These are phyloP conservation scores for Mactromeris polynyma DNA, from an alignment of 2,888 invertebrate genomes.

Conservation along the genomic window DNA sequence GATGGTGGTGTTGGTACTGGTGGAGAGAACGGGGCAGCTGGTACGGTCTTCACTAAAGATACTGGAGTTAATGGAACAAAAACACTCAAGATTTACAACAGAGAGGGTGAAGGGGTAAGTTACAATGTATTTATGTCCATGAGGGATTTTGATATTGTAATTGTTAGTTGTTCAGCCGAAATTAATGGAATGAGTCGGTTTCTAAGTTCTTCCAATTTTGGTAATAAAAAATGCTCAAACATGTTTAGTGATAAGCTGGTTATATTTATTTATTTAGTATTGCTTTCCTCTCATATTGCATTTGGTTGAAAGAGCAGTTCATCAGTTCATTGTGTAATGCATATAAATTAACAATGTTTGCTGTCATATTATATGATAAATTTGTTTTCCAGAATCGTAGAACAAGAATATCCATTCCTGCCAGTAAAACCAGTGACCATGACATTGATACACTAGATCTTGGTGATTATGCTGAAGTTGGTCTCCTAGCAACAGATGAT, in stretches of 20 bases:
- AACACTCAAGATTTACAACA: conserved; percentile 74
- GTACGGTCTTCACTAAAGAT: conserved; percentile 75
- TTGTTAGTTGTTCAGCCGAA: no score
- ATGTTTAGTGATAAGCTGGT: no score
- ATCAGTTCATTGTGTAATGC: no score
- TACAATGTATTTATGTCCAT: background rate
- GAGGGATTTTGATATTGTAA: background rate
- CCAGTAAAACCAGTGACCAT: conserved; percentile 68
- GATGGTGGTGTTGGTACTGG: conserved; percentile 71
- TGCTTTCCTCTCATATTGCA: no score
- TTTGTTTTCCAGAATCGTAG: conserved; percentile 64
- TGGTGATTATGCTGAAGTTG: conserved; percentile 78
- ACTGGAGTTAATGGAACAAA: conserved; percentile 57
- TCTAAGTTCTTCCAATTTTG: no score
- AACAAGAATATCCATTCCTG: conserved; percentile 76
- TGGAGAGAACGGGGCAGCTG: conserved; percentile 79
- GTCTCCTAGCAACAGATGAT: conserved; percentile 75
- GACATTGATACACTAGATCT: conserved; percentile 76
- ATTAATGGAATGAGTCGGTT: no score
- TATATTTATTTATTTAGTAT: no score
- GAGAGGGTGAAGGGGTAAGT: conserved; percentile 72
- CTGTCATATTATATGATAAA: background rate
- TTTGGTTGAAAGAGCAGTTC: no score
- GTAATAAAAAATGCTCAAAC: no score
- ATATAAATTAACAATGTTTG: no score